Evolutionary conservation across 2,797 vertebrate species (phyloP).

Genomic region (Lithobates sylvaticus): DNA sequence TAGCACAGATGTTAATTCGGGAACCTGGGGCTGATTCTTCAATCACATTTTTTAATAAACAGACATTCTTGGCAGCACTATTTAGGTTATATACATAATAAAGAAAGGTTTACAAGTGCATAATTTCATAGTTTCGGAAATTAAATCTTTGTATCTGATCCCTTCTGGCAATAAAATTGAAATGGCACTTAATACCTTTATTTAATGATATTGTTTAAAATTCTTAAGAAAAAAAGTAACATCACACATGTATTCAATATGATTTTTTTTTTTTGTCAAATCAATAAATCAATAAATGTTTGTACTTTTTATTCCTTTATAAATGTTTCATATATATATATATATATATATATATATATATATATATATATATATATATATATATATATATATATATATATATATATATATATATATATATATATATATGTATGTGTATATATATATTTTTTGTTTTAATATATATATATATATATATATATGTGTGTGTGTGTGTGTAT

Average conservation of each 20-base stretch:
- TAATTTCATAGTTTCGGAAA: constrained; percentile 53
- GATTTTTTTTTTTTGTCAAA: too few relatives aligned
- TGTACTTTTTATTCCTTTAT: too few relatives aligned
- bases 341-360: too few relatives aligned
- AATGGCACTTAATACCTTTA: constrained; percentile 47
- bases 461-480: too few relatives aligned
- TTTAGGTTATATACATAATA: constrained; percentile 46
- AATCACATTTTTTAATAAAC: constrained; percentile 58
- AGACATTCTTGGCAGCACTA: constrained; percentile 54
- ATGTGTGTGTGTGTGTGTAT: too few relatives aligned
- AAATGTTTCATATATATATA: too few relatives aligned
- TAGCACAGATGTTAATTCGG: constrained; percentile 26
- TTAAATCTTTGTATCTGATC: constrained; percentile 51
- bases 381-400: too few relatives aligned
- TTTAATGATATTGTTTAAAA: constrained; percentile 29
- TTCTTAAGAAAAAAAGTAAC: constrained; percentile 13
- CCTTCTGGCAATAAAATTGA: constrained; percentile 44
- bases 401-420: too few relatives aligned
- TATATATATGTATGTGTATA: background rate
- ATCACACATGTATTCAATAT: background rate
- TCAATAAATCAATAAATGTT: too few relatives aligned
- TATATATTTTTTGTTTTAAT: too few relatives aligned
- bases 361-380: too few relatives aligned
- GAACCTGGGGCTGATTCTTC: constrained; percentile 46
- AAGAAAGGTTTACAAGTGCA: constrained; percentile 39